Evolutionary conservation across 1,140 invertebrate genomes (phyloP).

Genomic region (Scaptomyza hsui): DNA sequence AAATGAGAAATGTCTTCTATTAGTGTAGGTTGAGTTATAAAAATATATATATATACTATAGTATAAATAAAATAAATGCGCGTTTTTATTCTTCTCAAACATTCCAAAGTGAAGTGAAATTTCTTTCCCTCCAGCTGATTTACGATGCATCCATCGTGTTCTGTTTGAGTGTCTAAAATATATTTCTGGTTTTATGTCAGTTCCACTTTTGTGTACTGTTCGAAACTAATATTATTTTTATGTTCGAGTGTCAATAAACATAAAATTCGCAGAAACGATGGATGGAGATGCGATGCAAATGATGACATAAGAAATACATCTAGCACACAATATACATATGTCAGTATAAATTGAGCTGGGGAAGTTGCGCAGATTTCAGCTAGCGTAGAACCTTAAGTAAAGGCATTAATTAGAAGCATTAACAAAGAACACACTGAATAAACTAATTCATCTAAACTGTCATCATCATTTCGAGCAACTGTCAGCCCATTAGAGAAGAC

Average conservation of each 20-base stretch:
- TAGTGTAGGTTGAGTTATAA: slow-evolving; percentile 22
- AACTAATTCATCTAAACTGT: slow-evolving; percentile 82
- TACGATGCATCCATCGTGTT: slow-evolving; percentile 13
- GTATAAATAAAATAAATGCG: slow-evolving; percentile 28
- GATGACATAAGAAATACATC: slow-evolving; percentile 36
- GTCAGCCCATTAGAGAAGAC: slow-evolving; percentile 65
- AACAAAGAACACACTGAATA: slow-evolving; percentile 43
- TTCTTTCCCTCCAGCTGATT: slow-evolving; percentile 17
- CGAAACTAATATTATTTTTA: slow-evolving; percentile 66
- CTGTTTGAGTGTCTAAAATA: slow-evolving; percentile 24
- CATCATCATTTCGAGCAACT: slow-evolving; percentile 81
- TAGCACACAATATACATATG: background rate
- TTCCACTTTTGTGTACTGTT: slow-evolving; percentile 22
- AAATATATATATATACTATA: slow-evolving; percentile 39
- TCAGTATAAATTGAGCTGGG: slow-evolving; percentile 12
- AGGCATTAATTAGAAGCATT: slow-evolving; percentile 76
- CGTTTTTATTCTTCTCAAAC: background rate
- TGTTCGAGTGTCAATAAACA: slow-evolving; percentile 63
- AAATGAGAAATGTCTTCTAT: slow-evolving; percentile 50
- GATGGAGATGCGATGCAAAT: slow-evolving; percentile 15
- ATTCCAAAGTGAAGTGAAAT: background rate
- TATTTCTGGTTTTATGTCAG: slow-evolving; percentile 54
- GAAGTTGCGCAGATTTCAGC: background rate
- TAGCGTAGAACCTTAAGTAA: slow-evolving; percentile 16
- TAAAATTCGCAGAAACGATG: slow-evolving; percentile 4